Base-by-base conservation (phyloP, 2,888 invertebrate species). In the Megastigmus dorsalis region DNA sequence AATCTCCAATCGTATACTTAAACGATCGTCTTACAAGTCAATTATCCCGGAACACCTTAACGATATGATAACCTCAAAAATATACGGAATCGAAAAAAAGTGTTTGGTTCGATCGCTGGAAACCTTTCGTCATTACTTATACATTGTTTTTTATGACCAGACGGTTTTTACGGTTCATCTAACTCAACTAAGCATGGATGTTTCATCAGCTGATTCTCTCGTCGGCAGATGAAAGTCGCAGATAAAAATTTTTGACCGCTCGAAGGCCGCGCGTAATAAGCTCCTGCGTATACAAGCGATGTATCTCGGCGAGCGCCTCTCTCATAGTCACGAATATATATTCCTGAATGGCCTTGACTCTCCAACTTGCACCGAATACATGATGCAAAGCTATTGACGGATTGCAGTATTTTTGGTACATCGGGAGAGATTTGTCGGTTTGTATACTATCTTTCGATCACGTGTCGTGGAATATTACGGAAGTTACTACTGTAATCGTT, bases 201-300 rank as follows among this genome's bases (percentile, higher is more conserved):
- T 68, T 68, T 68, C 68, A 48, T 68, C 68, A 68, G 68, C 68
- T 68, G 36, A 45, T 48, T 57, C 26, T 57, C 26, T 45, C 15
- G 3, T 7, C 7, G 2, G 3, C n/a, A 57, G 57, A 68, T 59
- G 68, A 68, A 68, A 68, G 68, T 68, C 1, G 10, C n/a, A 23
- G 38, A 55, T 54, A 59, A 45, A 50, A 26, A 18, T 18, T n/a
- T 6, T 23, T 10, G 41, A 23, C 15, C 23, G 13, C 1, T 18
- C n/a, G 68, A 67, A 67, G 66, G 66, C 15, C 45, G 33, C 45
- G 33, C 45, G 20, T 66, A 54, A 66, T 66, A 10, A 55, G 50
- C 26, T n/a, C 33, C 55, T 13, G n/a, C 4, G 50, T 13, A 26
- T 50, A 20, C 23, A 20, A 36, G 15, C 10, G 20, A 38, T 10